Base-by-base conservation (phyloP, 2,113 vertebrate species). In the Lanius collurio region DNA sequence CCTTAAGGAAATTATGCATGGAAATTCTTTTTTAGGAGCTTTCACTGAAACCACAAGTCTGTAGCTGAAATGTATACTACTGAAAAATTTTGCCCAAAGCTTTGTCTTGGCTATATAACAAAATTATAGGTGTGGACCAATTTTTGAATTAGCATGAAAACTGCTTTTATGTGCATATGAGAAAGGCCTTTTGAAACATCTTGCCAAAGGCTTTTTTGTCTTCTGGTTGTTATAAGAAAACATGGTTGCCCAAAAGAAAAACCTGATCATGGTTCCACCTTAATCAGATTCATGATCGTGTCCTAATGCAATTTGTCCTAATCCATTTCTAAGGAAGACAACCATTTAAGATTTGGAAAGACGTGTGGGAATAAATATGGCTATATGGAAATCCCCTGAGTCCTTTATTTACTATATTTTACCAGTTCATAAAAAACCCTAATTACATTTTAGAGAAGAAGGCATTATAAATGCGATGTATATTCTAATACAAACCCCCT, bases 201-300 rank as follows among this genome's bases (percentile, higher is more conserved):
- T 99, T 96, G 98, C 99, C 98, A 98, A 97, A 97, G 98, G 98
- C 98, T 98, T 97, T 97, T 96, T 95, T 75, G 57, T 98, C 97
- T 98, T 98, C 98, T 98, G 97, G 97, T 98, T 98, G 97, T 95
- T 98, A 98, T 96, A 98, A 98, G 81, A 98, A 99, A 98, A 98
- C 98, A 98, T 97, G 97, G 98, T 98, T 98, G 98, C 98, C 98
- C 98, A 98, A 98, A 98, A 99, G 93, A 96, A 92, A 96, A 98
- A 99, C 97, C 97, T 98, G 98, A 98, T 98, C 98, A 97, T 98
- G 98, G 98, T 98, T 98, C 98, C 97, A 98, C 98, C 98, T 98
- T 99, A 99, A 99, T 99, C 99, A 98, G 98, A 99, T 99, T 99
- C 98, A 98, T 98, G 98, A 98, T 99, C 98, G 97, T 98, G 98